phyloP scores from a whole-genome alignment of 2,797 vertebrate species.

The Chrosomus eos region DNA sequence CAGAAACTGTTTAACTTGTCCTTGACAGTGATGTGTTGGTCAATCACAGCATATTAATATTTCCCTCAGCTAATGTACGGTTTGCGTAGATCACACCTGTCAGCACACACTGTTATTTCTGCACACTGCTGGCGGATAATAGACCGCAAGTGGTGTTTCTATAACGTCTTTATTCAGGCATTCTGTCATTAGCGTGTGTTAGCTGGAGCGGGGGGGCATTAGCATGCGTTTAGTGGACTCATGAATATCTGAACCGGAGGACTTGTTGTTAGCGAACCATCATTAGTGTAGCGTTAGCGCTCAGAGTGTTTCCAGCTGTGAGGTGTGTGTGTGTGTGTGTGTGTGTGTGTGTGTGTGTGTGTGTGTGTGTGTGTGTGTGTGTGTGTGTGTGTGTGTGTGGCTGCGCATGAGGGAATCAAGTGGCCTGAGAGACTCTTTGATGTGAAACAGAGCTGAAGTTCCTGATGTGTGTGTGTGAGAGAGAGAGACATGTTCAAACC shows the following conservation, averaged over 20 bases:
- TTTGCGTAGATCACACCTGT: conserved; percentile 16
- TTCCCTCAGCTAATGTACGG: background rate
- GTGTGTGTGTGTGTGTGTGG: background rate
- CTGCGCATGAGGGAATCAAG: conserved; percentile 5
- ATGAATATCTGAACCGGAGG: conserved; percentile 31
- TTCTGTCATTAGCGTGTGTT: conserved; percentile 20
- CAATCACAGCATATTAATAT: background rate
- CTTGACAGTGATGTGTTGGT: background rate
- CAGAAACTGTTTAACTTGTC: background rate
- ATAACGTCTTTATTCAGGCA: background rate
- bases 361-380: background rate
- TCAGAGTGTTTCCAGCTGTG: background rate
- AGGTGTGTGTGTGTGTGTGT: background rate
- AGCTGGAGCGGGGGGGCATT: conserved; percentile 9
- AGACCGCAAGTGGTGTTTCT: background rate
- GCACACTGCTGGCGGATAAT: background rate
- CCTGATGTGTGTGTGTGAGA: conserved; percentile 28
- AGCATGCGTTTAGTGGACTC: conserved; percentile 22
- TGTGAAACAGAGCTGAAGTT: conserved; percentile 42
- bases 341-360: background rate
- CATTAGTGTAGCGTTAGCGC: background rate
- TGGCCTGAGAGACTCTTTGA: conserved; percentile 41
- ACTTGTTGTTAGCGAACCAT: conserved; percentile 15
- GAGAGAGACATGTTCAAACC: background rate
- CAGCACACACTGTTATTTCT: background rate